A percentile compares a stretch with the other conserved stretches of the same genome.
Conservation (phyloP, 1,140 invertebrate genomes). For the Temnothorax longispinosus region DNA sequence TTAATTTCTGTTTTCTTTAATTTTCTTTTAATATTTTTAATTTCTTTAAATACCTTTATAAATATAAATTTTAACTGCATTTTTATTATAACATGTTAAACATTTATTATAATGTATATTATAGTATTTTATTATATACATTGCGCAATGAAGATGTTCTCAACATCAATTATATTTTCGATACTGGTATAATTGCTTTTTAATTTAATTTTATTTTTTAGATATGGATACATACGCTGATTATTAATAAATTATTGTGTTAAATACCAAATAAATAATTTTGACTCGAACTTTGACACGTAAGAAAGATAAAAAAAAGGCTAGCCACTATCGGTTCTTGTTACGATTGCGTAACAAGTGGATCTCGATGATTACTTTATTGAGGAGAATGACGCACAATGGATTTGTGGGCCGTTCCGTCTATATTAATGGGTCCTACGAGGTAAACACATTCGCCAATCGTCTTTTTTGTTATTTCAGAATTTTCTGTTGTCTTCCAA, state of each 20-base stretch:
- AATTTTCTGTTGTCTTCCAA: not conserved
- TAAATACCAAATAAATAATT: not conserved
- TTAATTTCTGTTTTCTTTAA: not conserved
- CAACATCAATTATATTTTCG: not conserved
- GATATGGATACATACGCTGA: not conserved
- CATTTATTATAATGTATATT: not conserved
- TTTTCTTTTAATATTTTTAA: not conserved
- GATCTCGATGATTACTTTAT: slow-evolving; percentile 62
- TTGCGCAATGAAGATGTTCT: not conserved
- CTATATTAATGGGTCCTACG: slow-evolving; percentile 56
- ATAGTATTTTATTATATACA: not conserved
- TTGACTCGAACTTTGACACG: slow-evolving; percentile 13
- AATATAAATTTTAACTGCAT: not conserved
- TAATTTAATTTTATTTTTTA: not conserved
- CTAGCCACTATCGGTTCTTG: not conserved
- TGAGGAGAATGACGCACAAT: slow-evolving; percentile 66
- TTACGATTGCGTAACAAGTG: slow-evolving; percentile 58
- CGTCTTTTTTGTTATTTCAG: not conserved
- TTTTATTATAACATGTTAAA: not conserved
- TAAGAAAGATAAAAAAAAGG: slow-evolving; percentile 1
- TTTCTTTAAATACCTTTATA: not conserved
- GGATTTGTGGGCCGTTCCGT: not conserved
- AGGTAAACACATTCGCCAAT: slow-evolving; percentile 60
- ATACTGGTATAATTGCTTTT: not conserved
- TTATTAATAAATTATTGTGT: not conserved